phyloP scores from a whole-genome alignment of 37 sponge, comb jelly and placozoan species.

The Crambe crambe region DNA sequence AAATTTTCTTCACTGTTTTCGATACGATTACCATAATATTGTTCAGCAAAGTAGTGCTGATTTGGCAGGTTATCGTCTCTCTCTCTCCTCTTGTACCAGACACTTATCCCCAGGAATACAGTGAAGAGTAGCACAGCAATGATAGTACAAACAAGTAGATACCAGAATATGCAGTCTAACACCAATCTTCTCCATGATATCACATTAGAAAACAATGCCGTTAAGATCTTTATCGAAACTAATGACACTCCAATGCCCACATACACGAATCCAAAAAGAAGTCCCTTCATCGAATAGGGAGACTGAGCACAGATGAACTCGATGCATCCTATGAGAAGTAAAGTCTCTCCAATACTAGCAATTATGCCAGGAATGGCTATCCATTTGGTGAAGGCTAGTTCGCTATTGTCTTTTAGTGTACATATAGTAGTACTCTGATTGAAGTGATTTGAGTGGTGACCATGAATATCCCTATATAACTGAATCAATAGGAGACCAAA shows the following conservation, averaged over 20 bases:
- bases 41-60: too few species aligned
- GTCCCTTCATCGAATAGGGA: constrained; percentile 5
- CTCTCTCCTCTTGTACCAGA: not conserved
- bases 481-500: not conserved
- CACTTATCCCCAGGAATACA: not conserved
- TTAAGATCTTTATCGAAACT: not conserved
- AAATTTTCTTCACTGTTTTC: too few species aligned
- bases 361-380: not conserved
- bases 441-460: too few species aligned
- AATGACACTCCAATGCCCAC: not conserved
- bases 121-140: not conserved
- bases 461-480: too few species aligned
- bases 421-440: too few species aligned
- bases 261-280: not conserved
- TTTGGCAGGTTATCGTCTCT: not conserved
- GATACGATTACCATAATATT: too few species aligned
- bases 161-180: not conserved
- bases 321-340: not conserved
- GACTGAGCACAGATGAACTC: constrained; percentile 3
- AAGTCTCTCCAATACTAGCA: not conserved
- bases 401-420: too few species aligned
- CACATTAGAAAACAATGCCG: not conserved
- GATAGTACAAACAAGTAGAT: not conserved
- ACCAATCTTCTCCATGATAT: not conserved
- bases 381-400: not conserved